Conservation (phyloP, 2,888 invertebrate genomes). For the Coenonympha glycerion region DNA sequence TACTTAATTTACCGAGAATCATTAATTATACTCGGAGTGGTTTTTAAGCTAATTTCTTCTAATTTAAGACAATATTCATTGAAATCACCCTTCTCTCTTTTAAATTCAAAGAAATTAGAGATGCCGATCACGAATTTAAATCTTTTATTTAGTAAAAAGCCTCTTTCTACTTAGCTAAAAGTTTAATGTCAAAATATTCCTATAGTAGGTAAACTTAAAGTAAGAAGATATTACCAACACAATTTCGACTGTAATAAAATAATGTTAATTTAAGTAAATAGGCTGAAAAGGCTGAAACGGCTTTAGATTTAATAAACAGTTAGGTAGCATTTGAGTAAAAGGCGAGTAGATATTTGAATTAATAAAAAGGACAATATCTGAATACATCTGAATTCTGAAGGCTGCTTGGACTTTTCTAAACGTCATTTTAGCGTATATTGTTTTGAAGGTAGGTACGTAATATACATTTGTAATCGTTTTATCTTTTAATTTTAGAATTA, state of each 20-base stretch:
- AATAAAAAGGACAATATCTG: not conserved
- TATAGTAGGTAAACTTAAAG: too few species aligned
- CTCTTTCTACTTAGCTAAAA: too few species aligned
- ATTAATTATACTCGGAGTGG: slow-evolving; percentile 30
- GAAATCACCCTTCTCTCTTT: slow-evolving; percentile 35
- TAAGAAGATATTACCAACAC: too few species aligned
- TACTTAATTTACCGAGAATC: slow-evolving; percentile 18
- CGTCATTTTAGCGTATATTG: not conserved
- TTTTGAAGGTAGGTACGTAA: not conserved
- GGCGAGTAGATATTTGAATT: not conserved
- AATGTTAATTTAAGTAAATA: not conserved
- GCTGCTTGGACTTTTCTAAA: not conserved
- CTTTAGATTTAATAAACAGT: not conserved
- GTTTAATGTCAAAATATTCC: too few species aligned
- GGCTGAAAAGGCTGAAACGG: not conserved
- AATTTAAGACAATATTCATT: slow-evolving; percentile 43
- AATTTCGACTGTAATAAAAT: too few species aligned
- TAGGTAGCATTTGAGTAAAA: not conserved
- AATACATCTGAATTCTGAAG: not conserved
- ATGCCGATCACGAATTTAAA: slow-evolving; percentile 28
- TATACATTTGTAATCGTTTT: not conserved
- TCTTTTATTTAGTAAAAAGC: slow-evolving; percentile 21
- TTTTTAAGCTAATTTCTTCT: slow-evolving; percentile 45
- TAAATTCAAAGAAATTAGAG: slow-evolving; percentile 36
- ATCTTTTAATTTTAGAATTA: not conserved